phyloP scores from a whole-genome alignment of 2,888 invertebrate species.

The Cynaeus angustus region DNA sequence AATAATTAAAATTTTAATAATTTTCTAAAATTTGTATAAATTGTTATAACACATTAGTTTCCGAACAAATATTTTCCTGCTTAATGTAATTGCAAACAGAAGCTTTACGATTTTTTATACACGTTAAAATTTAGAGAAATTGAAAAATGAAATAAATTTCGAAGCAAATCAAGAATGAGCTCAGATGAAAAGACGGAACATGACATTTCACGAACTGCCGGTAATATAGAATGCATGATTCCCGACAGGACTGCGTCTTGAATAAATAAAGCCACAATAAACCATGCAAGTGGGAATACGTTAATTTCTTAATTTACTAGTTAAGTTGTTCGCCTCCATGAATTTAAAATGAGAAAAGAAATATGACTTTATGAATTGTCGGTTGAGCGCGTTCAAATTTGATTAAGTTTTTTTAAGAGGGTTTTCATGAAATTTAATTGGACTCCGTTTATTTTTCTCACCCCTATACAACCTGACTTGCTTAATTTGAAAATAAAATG shows the following conservation, averaged over 20 bases:
- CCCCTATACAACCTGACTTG: conserved; percentile 10
- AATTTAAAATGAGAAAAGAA: conserved; percentile 69
- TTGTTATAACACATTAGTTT: no score
- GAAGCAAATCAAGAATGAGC: conserved; percentile 29
- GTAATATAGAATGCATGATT: conserved; percentile 70
- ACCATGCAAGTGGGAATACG: conserved; percentile 72
- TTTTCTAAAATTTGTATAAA: no score
- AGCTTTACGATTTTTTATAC: background rate
- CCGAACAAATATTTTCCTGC: no score
- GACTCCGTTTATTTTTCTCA: conserved; percentile 38
- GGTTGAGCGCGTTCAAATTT: conserved; percentile 68
- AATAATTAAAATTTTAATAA: no score
- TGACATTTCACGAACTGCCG: conserved; percentile 69
- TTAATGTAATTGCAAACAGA: no score
- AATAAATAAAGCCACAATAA: conserved; percentile 71
- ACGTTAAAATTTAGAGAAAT: conserved; percentile 11
- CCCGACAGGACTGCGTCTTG: conserved; percentile 65
- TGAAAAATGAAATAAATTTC: conserved; percentile 25
- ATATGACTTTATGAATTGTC: conserved; percentile 70
- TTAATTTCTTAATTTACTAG: conserved; percentile 72
- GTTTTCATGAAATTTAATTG: conserved; percentile 50
- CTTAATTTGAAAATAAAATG: background rate
- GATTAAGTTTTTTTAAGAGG: conserved; percentile 64
- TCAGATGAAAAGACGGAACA: conserved; percentile 47
- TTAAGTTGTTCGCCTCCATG: conserved; percentile 70